Evolutionary conservation across 2,113 vertebrate genomes (phyloP).

Genomic region (Mesitornis unicolor): DNA sequence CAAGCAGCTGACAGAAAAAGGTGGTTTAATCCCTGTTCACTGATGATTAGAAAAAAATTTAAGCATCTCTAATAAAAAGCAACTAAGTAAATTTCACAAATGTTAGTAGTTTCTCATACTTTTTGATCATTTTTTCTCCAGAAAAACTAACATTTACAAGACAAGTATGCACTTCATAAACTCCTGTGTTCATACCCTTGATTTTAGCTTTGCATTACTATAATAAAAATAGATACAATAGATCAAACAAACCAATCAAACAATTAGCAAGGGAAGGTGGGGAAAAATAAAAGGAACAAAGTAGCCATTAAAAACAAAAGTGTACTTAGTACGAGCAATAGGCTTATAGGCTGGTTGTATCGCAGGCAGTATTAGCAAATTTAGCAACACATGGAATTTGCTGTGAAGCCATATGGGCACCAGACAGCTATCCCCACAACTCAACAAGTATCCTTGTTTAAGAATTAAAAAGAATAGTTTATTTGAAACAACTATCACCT

Average conservation of each 20-base stretch:
- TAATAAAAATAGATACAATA: neutral
- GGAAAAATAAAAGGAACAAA: neutral
- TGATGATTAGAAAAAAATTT: neutral
- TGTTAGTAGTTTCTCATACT: neutral
- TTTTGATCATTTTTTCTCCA: neutral
- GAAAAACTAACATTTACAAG: neutral
- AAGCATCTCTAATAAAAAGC: neutral
- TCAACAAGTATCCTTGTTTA: neutral
- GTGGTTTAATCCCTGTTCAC: neutral
- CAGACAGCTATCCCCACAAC: neutral
- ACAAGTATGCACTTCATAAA: neutral
- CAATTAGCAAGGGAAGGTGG: neutral
- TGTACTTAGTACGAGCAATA: neutral
- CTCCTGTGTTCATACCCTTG: neutral
- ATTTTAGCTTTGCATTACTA: neutral
- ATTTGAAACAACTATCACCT: neutral
- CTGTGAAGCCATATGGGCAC: neutral
- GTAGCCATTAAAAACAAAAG: neutral
- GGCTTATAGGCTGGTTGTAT: neutral
- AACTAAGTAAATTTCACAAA: neutral
- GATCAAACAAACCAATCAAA: neutral
- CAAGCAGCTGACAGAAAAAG: neutral
- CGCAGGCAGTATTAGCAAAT: neutral
- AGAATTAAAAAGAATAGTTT: neutral
- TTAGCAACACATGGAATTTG: neutral